Evolutionary conservation across 2,797 vertebrate genomes (phyloP).

Genomic region (Myiotriccus ornatus): DNA sequence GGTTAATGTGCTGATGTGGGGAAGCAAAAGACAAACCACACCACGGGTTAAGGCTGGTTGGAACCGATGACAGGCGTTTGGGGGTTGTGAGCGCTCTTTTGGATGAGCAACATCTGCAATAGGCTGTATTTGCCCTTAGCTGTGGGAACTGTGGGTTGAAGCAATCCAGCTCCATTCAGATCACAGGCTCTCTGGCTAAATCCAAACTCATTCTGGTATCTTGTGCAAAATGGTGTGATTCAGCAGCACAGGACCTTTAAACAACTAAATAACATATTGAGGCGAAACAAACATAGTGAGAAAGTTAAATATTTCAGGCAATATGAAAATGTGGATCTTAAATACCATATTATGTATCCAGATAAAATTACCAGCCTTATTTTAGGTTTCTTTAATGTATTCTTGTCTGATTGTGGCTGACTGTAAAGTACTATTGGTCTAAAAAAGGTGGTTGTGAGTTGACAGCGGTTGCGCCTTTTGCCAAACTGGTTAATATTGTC

Average conservation of each 20-base stretch:
- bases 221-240: neutral
- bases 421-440: neutral
- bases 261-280: constrained; percentile 3
- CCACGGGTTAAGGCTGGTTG: neutral
- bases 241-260: neutral
- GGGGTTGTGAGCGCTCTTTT: neutral
- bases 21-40: neutral
- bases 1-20: neutral
- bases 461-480: neutral
- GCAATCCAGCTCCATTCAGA: neutral
- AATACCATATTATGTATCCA: neutral
- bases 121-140: neutral
- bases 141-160: neutral
- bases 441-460: constrained; percentile 6
- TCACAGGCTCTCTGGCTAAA: neutral
- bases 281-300: neutral
- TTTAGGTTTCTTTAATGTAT: constrained; percentile 19
- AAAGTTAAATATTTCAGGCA: constrained; percentile 20
- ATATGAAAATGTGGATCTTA: constrained; percentile 32
- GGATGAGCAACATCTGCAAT: neutral
- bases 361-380: neutral
- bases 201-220: neutral
- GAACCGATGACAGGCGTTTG: neutral
- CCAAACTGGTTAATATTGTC: neutral
- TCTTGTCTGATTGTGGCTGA: constrained; percentile 39